phyloP scores from a whole-genome alignment of 2,797 vertebrate species.

The Brachyrhaphis roseni region DNA sequence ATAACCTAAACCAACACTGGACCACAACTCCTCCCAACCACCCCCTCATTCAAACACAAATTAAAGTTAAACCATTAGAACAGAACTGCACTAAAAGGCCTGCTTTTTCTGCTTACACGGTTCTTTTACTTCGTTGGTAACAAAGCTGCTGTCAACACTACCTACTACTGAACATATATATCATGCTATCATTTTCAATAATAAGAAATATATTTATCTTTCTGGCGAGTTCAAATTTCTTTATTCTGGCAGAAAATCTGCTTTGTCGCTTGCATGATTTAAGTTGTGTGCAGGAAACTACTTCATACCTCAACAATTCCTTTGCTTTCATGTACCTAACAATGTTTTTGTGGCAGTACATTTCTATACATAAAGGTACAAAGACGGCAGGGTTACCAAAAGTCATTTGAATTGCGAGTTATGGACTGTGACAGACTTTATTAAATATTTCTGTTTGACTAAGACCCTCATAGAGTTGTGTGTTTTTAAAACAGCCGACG shows the following conservation, averaged over 20 bases:
- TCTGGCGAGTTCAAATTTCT: conserved; percentile 7
- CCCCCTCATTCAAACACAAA: not conserved
- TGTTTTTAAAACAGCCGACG: conserved; percentile 55
- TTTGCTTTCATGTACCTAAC: conserved; percentile 20
- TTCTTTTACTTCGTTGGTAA: conserved; percentile 23
- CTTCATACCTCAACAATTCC: conserved; percentile 6
- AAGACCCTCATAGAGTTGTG: conserved; percentile 53
- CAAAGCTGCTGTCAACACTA: not conserved
- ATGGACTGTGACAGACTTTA: conserved; percentile 58
- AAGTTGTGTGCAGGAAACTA: not conserved
- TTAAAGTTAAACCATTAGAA: not conserved
- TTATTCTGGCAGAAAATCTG: not conserved
- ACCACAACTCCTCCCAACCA: not conserved
- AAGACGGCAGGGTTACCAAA: conserved; percentile 41
- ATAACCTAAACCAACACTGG: conserved; percentile 36
- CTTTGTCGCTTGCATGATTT: not conserved
- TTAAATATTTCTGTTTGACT: conserved; percentile 70
- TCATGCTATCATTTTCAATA: not conserved
- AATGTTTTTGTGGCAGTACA: conserved; percentile 21
- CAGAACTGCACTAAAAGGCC: not conserved
- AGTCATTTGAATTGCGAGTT: conserved; percentile 46
- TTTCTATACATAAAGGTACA: conserved; percentile 24
- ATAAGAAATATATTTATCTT: not conserved
- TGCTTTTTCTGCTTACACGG: conserved; percentile 5
- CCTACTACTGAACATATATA: not conserved